phyloP scores from a whole-genome alignment of 2,113 vertebrate species.

The Rhea pennata region DNA sequence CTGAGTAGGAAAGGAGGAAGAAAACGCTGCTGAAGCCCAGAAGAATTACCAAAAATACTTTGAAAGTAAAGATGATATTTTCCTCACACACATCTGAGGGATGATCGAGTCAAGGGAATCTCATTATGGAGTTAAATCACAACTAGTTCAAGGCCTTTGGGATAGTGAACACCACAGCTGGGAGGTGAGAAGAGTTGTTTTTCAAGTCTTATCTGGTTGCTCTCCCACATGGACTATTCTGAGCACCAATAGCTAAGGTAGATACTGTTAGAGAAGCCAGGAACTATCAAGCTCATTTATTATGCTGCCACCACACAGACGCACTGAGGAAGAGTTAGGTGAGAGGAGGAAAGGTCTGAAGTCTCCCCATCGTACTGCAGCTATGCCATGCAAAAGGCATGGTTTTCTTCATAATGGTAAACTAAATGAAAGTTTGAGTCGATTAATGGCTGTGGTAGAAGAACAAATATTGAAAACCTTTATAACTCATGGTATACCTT shows the following conservation, averaged over 20 bases:
- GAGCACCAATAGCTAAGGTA: background rate
- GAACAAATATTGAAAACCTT: background rate
- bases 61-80: background rate
- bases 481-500: background rate
- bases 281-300: background rate
- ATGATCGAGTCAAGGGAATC: background rate
- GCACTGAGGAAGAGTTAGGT: background rate
- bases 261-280: background rate
- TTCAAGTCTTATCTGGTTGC: background rate
- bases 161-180: background rate
- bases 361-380: background rate
- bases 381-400: background rate
- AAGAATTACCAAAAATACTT: background rate
- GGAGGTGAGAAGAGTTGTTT: background rate
- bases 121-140: background rate
- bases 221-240: background rate
- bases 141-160: background rate
- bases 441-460: background rate
- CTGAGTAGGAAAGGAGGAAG: background rate
- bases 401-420: background rate
- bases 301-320: background rate
- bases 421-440: background rate
- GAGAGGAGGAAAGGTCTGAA: background rate
- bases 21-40: background rate
- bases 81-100: background rate